Conservation (phyloP, 2,888 invertebrate genomes). For the Melieria crassipennis region DNA sequence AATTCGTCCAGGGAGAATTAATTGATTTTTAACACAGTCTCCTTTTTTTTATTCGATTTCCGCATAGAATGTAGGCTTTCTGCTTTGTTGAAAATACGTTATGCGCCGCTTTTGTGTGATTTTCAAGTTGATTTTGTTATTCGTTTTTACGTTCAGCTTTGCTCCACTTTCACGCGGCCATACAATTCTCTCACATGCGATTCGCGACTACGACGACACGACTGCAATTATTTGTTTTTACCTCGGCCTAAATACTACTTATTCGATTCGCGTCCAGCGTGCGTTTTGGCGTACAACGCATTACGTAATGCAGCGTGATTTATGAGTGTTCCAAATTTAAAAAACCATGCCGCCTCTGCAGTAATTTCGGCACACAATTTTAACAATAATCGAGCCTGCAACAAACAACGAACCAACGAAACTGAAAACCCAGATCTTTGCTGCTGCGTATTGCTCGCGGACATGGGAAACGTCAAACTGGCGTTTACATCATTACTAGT, state of each 20-base stretch:
- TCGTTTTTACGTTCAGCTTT: background rate
- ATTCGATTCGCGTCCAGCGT: background rate
- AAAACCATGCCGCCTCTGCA: background rate
- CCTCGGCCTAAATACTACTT: background rate
- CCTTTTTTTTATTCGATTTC: too few species aligned
- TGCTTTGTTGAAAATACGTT: background rate
- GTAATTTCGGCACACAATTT: background rate
- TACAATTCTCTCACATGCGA: background rate
- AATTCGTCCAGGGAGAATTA: too few species aligned
- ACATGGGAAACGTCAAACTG: too few species aligned
- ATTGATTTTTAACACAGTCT: too few species aligned
- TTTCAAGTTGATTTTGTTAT: background rate
- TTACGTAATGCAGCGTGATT: background rate
- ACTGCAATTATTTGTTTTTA: slow-evolving; percentile 3
- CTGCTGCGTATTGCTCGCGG: too few species aligned
- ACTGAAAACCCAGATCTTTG: too few species aligned
- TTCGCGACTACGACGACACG: background rate
- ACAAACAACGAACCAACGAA: too few species aligned
- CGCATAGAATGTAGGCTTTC: too few species aligned
- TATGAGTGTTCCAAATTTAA: too few species aligned
- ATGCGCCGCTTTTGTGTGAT: background rate
- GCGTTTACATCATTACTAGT: too few species aligned
- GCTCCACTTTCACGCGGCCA: background rate
- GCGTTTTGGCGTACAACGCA: background rate
- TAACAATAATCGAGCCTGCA: too few species aligned